phyloP scores from a whole-genome alignment of 1,140 invertebrate species.

The Sinella curviseta region DNA sequence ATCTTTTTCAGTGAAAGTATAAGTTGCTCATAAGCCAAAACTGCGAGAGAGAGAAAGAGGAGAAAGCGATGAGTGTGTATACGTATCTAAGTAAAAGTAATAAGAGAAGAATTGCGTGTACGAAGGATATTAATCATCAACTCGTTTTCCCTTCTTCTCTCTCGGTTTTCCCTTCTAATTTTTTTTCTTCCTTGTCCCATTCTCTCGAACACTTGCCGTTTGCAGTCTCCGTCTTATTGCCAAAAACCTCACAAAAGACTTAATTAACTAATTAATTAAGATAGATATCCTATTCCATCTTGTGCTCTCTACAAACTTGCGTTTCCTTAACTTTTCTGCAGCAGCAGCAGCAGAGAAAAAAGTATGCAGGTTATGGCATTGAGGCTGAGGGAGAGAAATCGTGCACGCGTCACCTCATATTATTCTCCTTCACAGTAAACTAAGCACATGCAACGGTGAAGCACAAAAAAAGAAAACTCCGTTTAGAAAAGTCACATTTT shows the following conservation, averaged over 20 bases:
- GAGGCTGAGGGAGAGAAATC: too few relatives aligned
- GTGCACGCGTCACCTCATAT: too few relatives aligned
- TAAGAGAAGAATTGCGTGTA: constrained; percentile 12
- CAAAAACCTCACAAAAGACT: constrained; percentile 13
- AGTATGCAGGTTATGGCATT: too few relatives aligned
- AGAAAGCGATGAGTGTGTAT: neutral
- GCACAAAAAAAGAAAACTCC: neutral
- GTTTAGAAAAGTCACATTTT: neutral
- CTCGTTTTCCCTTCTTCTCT: neutral
- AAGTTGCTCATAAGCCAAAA: neutral
- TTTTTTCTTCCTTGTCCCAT: neutral
- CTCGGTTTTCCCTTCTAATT: neutral
- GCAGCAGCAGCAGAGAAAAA: too few relatives aligned
- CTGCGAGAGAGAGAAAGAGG: neutral
- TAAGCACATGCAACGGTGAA: too few relatives aligned
- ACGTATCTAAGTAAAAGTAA: neutral
- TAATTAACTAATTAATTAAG: constrained; percentile 27
- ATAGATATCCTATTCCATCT: constrained; percentile 15
- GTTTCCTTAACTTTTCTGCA: too few relatives aligned
- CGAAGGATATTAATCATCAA: constrained; percentile 1
- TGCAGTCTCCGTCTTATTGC: neutral
- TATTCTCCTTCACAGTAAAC: too few relatives aligned
- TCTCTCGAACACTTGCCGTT: neutral
- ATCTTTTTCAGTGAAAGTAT: neutral
- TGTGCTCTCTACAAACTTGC: too few relatives aligned